Evolutionary conservation across 2,113 vertebrate species (phyloP).

Genomic region (Apaloderma vittatum): DNA sequence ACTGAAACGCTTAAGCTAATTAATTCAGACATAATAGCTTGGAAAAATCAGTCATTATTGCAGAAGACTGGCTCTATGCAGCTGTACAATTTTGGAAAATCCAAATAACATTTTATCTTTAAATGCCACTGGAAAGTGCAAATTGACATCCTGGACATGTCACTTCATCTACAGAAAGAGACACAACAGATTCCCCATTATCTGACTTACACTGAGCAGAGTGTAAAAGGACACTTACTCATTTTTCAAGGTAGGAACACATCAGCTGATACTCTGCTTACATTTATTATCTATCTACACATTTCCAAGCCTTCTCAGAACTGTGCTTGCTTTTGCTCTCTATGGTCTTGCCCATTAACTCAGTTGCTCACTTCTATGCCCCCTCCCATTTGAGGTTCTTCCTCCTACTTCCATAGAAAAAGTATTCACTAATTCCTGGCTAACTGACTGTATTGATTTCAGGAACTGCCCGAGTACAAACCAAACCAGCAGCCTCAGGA

Average conservation of each 20-base stretch:
- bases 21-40: background rate
- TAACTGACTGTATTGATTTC: constrained; percentile 24
- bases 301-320: background rate
- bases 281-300: background rate
- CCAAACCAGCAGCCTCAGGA: background rate
- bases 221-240: background rate
- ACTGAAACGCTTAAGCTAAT: constrained; percentile 5
- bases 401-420: constrained; percentile 21
- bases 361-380: background rate
- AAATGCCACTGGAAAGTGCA: background rate
- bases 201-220: background rate
- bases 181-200: background rate
- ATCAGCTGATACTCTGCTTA: background rate
- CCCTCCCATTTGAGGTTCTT: background rate
- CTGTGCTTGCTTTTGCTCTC: background rate
- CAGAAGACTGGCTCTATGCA: background rate
- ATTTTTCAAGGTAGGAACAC: constrained; percentile 8
- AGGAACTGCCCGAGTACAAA: background rate
- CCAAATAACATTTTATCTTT: background rate
- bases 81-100: background rate
- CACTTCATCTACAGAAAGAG: background rate
- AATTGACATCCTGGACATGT: background rate
- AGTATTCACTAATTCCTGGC: constrained; percentile 17
- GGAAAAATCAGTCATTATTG: constrained; percentile 12
- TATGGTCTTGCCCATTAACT: background rate